Evolutionary conservation across 2,888 invertebrate species (phyloP).

Genomic region (Chalcosyrphus nemorum): DNA sequence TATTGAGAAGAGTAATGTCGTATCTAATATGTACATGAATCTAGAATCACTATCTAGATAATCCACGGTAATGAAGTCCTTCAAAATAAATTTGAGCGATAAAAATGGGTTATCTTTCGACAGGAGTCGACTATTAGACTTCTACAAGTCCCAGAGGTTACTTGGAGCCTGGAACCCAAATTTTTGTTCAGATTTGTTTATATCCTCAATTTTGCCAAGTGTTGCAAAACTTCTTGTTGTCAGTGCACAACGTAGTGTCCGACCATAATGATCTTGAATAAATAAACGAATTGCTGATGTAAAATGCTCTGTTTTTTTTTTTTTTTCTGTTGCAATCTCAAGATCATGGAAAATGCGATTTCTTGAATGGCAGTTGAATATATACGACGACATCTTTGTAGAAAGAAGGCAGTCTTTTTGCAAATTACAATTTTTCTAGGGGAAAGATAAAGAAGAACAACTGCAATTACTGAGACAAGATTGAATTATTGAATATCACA

Average conservation of each 20-base stretch:
- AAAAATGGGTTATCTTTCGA: too few species aligned
- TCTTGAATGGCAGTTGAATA: slow-evolving; percentile 58
- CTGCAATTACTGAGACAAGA: slow-evolving; percentile 52
- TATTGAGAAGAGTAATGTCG: too few species aligned
- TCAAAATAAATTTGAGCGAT: too few species aligned
- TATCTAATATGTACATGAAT: too few species aligned
- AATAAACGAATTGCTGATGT: slow-evolving; percentile 65
- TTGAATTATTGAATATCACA: slow-evolving; percentile 64
- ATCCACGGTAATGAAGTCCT: too few species aligned
- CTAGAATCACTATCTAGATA: too few species aligned
- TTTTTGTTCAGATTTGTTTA: background rate
- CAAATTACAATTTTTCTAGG: slow-evolving; percentile 25
- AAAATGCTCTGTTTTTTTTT: slow-evolving; percentile 9
- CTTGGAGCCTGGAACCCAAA: too few species aligned
- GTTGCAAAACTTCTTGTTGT: background rate
- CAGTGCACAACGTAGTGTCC: slow-evolving; percentile 14
- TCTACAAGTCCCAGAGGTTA: too few species aligned
- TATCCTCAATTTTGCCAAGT: background rate
- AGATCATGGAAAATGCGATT: slow-evolving; percentile 68
- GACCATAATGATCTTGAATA: slow-evolving; percentile 65
- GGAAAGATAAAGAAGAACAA: slow-evolving; percentile 20
- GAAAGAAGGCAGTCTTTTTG: slow-evolving; percentile 2
- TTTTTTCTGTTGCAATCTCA: slow-evolving; percentile 43
- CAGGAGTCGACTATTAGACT: too few species aligned
- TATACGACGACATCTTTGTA: slow-evolving; percentile 29